Evolutionary conservation across 2,888 invertebrate species (phyloP), one percentile per base, ranked within the genome.

Genomic region (Protophormia terraenovae): DNA sequence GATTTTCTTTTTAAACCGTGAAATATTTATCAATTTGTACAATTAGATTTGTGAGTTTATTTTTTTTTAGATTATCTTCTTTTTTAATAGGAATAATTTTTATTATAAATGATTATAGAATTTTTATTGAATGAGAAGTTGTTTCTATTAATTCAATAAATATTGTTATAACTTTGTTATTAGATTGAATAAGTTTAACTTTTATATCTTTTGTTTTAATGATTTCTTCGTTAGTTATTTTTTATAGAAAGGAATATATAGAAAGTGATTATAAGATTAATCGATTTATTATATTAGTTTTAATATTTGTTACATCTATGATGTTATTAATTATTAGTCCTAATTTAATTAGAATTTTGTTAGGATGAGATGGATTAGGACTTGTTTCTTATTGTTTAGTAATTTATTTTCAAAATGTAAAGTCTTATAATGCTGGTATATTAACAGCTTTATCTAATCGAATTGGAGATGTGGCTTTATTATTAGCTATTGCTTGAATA

Each of bases 311-410:
- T 80, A 89, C 94, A 87, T 95, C 95, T 5, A 96, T 96, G 93
- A 93, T 95, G 89, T 93, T 95, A 90, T 93, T 96, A 93, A 95
- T 95, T 94, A 93, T 95, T 93, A 94, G 94, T 0, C 95, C 95
- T 85, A 95, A 95, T 94, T 93, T 96, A 92, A 93, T 95, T 93
- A 94, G 94, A 91, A 94, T 96, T 94, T 94, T 96, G 91, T 93
- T 96, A 90, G 95, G 95, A 0, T 96, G 96, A 86, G 96, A 96
- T 94, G 96, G 96, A 0, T 93, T 96, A 91, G 96, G 96, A 0
- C 93, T 96, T 90, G 93, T 94, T 89, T 96, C 96, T 90, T 96
- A 95, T 94, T 94, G 95, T 94, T 94, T 96, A 96, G 89, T 90
- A 2, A 90, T 90, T 90, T 90, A 90, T 90, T 91, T 89, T 89